A percentile compares a stretch with the other conserved stretches of the same genome.
Evolutionary conservation across 2,888 invertebrate genomes (phyloP).

Genomic region (Sacculina carcini): DNA sequence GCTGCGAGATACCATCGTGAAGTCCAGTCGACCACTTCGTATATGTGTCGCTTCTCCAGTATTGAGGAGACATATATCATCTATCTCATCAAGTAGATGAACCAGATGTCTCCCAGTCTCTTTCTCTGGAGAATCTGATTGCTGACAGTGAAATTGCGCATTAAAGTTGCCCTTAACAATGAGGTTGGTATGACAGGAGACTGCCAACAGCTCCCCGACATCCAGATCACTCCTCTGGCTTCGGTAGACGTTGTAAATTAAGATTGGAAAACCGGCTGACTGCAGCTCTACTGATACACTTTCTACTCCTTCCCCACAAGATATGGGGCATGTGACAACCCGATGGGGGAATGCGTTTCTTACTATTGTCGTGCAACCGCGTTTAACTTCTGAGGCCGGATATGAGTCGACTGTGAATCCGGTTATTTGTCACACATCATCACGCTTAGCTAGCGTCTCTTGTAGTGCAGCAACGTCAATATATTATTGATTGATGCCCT

Average conservation of each 20-base stretch:
- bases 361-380: too few species aligned
- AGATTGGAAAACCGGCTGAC: not conserved
- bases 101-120: not conserved
- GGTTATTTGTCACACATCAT: too few species aligned
- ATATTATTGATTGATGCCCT: too few species aligned
- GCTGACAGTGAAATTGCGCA: not conserved
- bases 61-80: not conserved
- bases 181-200: not conserved
- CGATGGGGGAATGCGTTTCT: not conserved
- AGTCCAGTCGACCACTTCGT: not conserved
- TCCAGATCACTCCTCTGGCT: constrained; percentile 1
- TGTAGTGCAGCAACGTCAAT: too few species aligned
- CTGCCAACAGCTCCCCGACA: not conserved
- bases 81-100: not conserved
- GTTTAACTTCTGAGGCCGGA: too few species aligned
- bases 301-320: constrained; percentile 1
- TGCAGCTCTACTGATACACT: not conserved
- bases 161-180: not conserved
- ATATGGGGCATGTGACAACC: not conserved
- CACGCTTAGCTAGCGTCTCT: too few species aligned
- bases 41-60: not conserved
- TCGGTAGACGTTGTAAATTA: constrained; percentile 1
- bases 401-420: too few species aligned
- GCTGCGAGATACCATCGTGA: not conserved
- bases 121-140: not conserved